Evolutionary conservation across 2,113 vertebrate genomes (phyloP).

Genomic region (Plecturocebus donacophilus): DNA sequence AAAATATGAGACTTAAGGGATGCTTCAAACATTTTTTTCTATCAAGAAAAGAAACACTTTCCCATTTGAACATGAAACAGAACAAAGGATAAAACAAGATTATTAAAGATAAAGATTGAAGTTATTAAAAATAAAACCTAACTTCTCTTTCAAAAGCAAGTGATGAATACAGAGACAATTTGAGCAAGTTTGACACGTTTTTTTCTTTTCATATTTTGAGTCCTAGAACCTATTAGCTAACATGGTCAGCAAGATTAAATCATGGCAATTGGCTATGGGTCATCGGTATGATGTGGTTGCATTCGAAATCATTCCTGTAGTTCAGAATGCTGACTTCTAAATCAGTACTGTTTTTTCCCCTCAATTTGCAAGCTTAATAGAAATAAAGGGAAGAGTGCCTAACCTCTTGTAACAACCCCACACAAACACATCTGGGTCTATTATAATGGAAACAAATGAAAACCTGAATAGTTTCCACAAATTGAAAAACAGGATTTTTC

Average conservation of each 20-base stretch:
- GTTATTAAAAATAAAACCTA: constrained; percentile 21
- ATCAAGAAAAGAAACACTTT: constrained; percentile 15
- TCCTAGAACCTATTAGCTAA: constrained; percentile 14
- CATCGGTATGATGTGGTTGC: not conserved
- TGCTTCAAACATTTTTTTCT: constrained; percentile 43
- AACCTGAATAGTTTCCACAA: constrained; percentile 42
- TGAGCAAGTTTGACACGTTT: constrained; percentile 10
- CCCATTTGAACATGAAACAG: not conserved
- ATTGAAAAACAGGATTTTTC: constrained; percentile 41
- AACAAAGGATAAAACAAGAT: not conserved
- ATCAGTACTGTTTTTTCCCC: not conserved
- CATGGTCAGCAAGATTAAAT: not conserved
- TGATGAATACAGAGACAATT: not conserved
- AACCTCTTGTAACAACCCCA: constrained; percentile 33
- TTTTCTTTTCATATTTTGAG: not conserved
- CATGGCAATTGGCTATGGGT: not conserved
- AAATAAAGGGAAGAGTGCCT: constrained; percentile 14
- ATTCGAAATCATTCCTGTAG: not conserved
- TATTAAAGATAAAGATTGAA: not conserved
- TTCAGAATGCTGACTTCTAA: constrained; percentile 44
- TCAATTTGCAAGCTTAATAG: constrained; percentile 44
- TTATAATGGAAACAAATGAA: constrained; percentile 38
- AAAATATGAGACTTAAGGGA: constrained; percentile 40
- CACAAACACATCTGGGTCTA: not conserved
- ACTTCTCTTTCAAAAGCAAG: constrained; percentile 12